Conservation (phyloP, 2,113 vertebrate species). For the Rhynchopsitta pachyrhyncha region DNA sequence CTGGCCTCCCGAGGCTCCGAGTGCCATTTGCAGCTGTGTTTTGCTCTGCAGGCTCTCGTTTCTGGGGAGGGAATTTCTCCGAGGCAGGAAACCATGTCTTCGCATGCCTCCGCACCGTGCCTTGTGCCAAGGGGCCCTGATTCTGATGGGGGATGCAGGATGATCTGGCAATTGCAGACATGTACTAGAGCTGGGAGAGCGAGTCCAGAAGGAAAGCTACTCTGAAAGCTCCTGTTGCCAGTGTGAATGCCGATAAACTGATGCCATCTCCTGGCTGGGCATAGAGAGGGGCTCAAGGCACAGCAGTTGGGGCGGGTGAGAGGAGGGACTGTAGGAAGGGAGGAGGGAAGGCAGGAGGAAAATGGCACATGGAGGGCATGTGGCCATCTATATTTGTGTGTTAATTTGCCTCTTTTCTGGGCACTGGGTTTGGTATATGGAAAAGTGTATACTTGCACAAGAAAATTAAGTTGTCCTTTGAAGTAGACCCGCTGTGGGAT, state of each 20-base stretch:
- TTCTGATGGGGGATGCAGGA: neutral
- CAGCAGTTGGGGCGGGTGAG: neutral
- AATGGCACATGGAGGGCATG: fast-evolving
- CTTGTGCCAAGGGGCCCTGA: constrained; percentile 22
- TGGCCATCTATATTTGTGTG: neutral
- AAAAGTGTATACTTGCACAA: neutral
- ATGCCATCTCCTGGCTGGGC: neutral
- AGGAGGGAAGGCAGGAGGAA: neutral
- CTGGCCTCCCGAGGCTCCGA: neutral
- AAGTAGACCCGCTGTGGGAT: neutral
- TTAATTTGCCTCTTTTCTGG: neutral
- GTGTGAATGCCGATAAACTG: fast-evolving
- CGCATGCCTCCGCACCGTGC: neutral
- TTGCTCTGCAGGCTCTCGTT: constrained; percentile 44
- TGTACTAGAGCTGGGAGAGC: neutral
- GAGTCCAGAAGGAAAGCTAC: neutral
- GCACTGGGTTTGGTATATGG: neutral
- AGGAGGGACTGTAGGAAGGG: neutral
- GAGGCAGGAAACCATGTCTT: constrained; percentile 49
- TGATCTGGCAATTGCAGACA: neutral
- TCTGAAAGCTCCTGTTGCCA: neutral
- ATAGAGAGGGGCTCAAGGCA: fast-evolving
- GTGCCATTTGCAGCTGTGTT: constrained; percentile 66
- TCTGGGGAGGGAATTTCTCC: constrained; percentile 51
- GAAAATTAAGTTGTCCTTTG: neutral